Evolutionary conservation across 2,797 vertebrate species (phyloP).

Genomic region (Gymnoscopelus braueri): DNA sequence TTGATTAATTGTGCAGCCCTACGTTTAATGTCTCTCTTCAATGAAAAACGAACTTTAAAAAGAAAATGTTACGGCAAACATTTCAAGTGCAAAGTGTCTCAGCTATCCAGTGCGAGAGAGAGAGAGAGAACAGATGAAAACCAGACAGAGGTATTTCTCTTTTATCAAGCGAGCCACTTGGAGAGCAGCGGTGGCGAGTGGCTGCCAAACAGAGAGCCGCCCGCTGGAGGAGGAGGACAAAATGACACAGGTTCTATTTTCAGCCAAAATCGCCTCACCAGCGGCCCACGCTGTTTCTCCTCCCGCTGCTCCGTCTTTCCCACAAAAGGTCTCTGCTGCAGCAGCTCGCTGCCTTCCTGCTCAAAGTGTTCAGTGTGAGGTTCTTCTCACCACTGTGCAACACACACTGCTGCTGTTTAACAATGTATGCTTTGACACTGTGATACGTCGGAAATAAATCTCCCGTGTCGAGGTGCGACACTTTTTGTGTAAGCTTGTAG

Average conservation of each 20-base stretch:
- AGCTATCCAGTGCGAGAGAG: conserved; percentile 27
- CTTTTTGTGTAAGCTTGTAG: too few species aligned
- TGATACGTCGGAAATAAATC: too few species aligned
- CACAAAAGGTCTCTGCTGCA: conserved; percentile 24
- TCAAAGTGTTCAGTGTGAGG: too few species aligned
- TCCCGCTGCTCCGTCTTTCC: conserved; percentile 26
- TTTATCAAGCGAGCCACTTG: conserved; percentile 49
- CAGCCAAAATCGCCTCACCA: conserved; percentile 56
- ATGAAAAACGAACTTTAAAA: not conserved
- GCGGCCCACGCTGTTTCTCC: conserved; percentile 51
- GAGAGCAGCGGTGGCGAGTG: conserved; percentile 39
- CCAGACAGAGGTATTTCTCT: conserved; percentile 30
- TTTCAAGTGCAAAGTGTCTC: conserved; percentile 34
- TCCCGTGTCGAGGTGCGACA: too few species aligned
- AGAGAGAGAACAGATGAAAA: conserved; percentile 26
- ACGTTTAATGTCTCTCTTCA: too few species aligned
- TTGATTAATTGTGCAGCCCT: too few species aligned
- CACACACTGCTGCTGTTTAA: too few species aligned
- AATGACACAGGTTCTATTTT: conserved; percentile 78
- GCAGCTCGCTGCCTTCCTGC: conserved; percentile 4
- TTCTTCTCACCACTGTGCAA: too few species aligned
- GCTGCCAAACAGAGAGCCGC: conserved; percentile 59
- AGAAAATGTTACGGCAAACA: conserved; percentile 15
- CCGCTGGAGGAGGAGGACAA: conserved; percentile 58
- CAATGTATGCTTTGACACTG: too few species aligned